Evolutionary conservation across 1,140 invertebrate genomes (phyloP), one percentile per base, ranked within the genome.

Genomic region (Anastrepha obliqua): DNA sequence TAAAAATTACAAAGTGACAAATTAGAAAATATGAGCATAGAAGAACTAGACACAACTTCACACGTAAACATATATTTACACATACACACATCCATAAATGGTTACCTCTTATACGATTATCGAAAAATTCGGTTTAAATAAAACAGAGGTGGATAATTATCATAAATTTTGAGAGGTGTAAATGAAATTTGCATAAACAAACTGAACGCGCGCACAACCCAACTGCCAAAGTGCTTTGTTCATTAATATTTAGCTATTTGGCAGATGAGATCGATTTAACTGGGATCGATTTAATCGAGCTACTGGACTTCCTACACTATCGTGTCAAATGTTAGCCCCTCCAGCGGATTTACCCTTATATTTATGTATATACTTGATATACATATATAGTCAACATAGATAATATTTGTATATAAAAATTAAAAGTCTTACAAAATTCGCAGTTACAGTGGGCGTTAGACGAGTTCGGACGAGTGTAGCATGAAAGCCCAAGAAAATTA

Each of bases 1-100:
- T 81, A 81, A 81, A 81, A 81, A 81, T 20, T 51, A 81, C 15
- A 51, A 81, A 47, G 51, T n/a, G 44, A 81, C 29, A 67, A 67
- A 67, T 67, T 81, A 81, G 17, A 11, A 81, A 81, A 29, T 29
- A 29, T 47, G 20, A 55, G 51, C n/a, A 13, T 44, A 20, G 47
- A 3, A 9, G 17, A 81, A 17, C 9, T n/a, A 2, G 7, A 70
- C 20, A 78, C 15, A 47, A 29, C 29, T 29, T 29, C 8, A 81
- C 44, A 81, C 42, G 51, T 51, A 20, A 13, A 67, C 17, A 67
- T 67, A 67, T 67, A 1, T n/a, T n/a, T 51, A 29, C n/a, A 67
- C 65, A 9, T 67, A 15, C 64, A 67, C 11, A 8, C 29, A 29
- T 29, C 29, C 29, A 29, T 29, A 29, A 29, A 29, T 1, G 29